Evolutionary conservation across 1,140 invertebrate genomes (phyloP), one percentile per base, ranked within the genome.

Genomic region (Watersipora subatra): DNA sequence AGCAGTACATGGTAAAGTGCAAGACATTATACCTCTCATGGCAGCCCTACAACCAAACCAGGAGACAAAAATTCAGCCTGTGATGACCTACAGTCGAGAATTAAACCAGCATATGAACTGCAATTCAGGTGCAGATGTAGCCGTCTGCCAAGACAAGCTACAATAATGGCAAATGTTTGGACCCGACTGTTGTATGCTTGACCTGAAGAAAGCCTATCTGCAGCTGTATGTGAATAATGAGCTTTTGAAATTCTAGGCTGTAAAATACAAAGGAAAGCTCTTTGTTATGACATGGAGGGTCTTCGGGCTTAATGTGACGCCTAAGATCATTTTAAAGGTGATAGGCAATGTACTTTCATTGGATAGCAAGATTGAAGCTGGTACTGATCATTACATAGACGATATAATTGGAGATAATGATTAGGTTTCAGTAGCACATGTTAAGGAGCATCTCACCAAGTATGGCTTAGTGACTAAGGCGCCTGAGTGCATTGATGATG

Each of bases 81-180:
- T 59, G 58, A 59, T 59, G 58, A 22, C 7, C 58, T 59, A 59
- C 58, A 46, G 34, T n/a, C 58, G 58, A 12, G 58, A 59, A 28
- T 22, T 59, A 28, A 59, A 59, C 27, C 58, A 59, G 58, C 22
- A 59, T 22, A 28, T 59, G 17, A 25, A 17, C 22, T 25, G 58
- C 22, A 25, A 59, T 22, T 17, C 58, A n/a, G 34, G 34, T 7
- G 58, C 58, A 25, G 22, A 59, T 28, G 58, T 24, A 22, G 58
- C 22, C 7, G 58, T 59, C 7, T 59, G 58, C 27, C 22, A 28
- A 22, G 27, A 24, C 22, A 59, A 59, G 58, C 22, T 59, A 17
- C 58, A 22, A 12, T 12, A 24, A 17, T 59, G 58, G 58, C 27
- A 22, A 12, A 59, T 7, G 27, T 17, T 59, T 24, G 58, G 58